Evolutionary conservation across 2,113 vertebrate genomes (phyloP).

Genomic region (Silurus glanis): DNA sequence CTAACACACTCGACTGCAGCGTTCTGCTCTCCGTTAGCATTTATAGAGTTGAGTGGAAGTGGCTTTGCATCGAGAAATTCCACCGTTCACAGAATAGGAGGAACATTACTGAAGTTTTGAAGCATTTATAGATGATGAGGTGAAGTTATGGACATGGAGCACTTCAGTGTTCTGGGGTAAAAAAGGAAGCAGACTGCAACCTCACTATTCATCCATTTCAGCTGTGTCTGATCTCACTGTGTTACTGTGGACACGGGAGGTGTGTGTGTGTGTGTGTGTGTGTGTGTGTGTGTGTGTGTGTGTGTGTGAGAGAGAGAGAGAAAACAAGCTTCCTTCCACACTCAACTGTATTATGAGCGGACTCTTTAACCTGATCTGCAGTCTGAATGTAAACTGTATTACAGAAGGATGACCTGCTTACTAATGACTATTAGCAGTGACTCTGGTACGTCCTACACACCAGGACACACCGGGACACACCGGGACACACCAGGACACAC

Average conservation of each 20-base stretch:
- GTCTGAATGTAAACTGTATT: background rate
- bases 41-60: no score
- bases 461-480: background rate
- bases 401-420: background rate
- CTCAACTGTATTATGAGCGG: background rate
- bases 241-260: background rate
- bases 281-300: background rate
- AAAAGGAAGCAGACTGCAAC: no score
- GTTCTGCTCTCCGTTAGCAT: no score
- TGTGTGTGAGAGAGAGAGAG: no score
- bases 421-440: background rate
- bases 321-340: background rate
- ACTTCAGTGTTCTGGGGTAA: no score
- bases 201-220: background rate
- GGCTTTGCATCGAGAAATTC: no score
- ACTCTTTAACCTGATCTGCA: conserved; percentile 11
- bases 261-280: background rate
- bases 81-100: no score
- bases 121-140: no score
- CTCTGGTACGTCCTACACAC: background rate
- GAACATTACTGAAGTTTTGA: no score
- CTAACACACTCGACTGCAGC: no score
- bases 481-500: background rate
- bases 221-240: background rate
- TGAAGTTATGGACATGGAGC: no score